A percentile compares a stretch with the other conserved stretches of the same genome.
These are phyloP conservation scores for Hyperoodon ampullatus DNA, from an alignment of 2,113 vertebrate species.

Conservation along the genomic window DNA sequence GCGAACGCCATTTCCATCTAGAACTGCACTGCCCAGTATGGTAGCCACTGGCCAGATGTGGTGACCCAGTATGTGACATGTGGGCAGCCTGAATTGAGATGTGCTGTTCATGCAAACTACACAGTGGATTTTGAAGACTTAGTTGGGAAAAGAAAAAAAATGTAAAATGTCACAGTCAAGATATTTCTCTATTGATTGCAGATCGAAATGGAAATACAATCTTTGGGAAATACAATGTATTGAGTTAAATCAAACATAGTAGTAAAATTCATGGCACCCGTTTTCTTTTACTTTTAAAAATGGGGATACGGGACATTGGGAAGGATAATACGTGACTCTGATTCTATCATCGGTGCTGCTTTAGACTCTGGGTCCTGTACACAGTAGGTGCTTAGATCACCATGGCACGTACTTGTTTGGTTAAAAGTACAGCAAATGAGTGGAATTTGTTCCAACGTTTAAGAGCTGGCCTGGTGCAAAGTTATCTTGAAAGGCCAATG, in stretches of 20 bases:
- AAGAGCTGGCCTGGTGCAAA: neutral
- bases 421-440: neutral
- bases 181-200: fast-evolving
- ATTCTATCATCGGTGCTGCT: fast-evolving
- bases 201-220: neutral
- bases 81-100: fast-evolving
- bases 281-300: neutral
- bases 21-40: fast-evolving
- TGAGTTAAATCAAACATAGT: neutral
- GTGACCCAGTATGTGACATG: fast-evolving
- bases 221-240: neutral
- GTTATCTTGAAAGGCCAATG: neutral
- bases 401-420: fast-evolving
- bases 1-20: neutral
- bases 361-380: too few relatives aligned
- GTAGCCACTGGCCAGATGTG: fast-evolving
- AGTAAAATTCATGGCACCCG: neutral
- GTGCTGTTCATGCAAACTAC: fast-evolving
- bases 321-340: fast-evolving
- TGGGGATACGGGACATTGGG: neutral
- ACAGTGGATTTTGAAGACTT: neutral
- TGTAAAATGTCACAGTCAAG: fast-evolving
- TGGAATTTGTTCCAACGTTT: neutral
- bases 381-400: fast-evolving
- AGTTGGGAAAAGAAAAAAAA: too few relatives aligned